Conservation (phyloP, 2,113 vertebrate species). For the Rhinopomastus cyanomelas region DNA sequence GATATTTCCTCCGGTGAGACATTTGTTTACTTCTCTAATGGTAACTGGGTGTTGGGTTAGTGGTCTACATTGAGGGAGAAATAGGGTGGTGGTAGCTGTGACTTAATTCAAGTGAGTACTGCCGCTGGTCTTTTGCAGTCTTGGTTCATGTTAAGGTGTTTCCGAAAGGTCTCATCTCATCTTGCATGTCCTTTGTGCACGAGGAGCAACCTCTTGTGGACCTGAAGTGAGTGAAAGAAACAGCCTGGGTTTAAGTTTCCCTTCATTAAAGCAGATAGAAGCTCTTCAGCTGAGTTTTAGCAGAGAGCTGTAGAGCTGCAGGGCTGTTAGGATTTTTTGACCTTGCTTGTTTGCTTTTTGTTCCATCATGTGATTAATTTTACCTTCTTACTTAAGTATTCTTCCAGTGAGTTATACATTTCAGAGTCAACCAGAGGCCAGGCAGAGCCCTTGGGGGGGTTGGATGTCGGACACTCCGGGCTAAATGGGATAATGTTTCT, state of each 20-base stretch:
- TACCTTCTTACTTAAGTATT: background rate
- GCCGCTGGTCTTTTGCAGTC: background rate
- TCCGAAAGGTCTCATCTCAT: background rate
- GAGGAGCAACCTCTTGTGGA: background rate
- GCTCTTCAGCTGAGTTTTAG: background rate
- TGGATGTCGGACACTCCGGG: background rate
- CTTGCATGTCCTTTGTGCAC: background rate
- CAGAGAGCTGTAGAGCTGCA: background rate
- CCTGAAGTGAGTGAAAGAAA: background rate
- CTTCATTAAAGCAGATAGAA: background rate
- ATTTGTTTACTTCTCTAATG: background rate
- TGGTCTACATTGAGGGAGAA: background rate
- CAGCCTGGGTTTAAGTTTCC: background rate
- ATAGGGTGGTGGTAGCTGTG: fast-evolving
- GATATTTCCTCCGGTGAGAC: background rate
- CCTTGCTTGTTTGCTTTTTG: background rate
- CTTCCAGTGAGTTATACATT: background rate
- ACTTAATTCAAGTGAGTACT: background rate
- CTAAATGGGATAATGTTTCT: background rate
- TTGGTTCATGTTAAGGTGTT: background rate
- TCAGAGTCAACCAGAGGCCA: background rate
- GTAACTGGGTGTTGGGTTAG: background rate
- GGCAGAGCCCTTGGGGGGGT: background rate
- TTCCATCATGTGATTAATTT: background rate
- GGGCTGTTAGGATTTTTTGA: background rate